phyloP scores from a whole-genome alignment of 2,113 vertebrate genomes.

The Corythaeola cristata region DNA sequence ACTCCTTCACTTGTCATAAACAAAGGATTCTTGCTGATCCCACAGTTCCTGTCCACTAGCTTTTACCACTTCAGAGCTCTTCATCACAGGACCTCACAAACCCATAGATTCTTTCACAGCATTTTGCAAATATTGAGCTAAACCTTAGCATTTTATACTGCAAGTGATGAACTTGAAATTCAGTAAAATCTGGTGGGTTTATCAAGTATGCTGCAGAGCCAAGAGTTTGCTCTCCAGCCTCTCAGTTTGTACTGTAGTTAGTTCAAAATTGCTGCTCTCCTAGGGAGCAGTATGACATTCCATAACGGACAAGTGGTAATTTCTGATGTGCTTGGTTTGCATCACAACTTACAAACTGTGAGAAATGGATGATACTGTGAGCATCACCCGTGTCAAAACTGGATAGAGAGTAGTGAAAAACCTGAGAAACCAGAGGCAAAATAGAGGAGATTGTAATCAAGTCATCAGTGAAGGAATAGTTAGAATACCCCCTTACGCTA shows the following conservation, averaged over 20 bases:
- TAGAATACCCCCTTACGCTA: background rate
- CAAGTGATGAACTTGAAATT: background rate
- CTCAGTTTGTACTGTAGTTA: background rate
- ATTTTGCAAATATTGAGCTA: background rate
- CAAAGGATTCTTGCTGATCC: constrained; percentile 10
- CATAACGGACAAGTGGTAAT: background rate
- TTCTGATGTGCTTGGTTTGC: background rate
- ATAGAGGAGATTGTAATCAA: background rate
- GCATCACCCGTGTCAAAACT: background rate
- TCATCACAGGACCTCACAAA: background rate
- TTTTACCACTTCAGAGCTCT: background rate
- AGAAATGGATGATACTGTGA: background rate
- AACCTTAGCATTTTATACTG: background rate
- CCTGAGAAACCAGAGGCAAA: background rate
- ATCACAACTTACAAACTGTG: background rate
- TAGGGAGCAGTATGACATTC: background rate
- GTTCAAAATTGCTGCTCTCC: background rate
- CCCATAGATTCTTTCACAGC: background rate
- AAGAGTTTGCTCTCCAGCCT: background rate
- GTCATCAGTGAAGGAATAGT: background rate
- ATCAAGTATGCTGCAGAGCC: background rate
- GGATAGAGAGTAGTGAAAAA: background rate
- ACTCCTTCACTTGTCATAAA: background rate
- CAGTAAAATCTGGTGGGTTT: background rate
- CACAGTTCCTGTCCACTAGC: background rate